Evolutionary conservation across 2,888 invertebrate genomes (phyloP).

Genomic region (Aelia acuminata): DNA sequence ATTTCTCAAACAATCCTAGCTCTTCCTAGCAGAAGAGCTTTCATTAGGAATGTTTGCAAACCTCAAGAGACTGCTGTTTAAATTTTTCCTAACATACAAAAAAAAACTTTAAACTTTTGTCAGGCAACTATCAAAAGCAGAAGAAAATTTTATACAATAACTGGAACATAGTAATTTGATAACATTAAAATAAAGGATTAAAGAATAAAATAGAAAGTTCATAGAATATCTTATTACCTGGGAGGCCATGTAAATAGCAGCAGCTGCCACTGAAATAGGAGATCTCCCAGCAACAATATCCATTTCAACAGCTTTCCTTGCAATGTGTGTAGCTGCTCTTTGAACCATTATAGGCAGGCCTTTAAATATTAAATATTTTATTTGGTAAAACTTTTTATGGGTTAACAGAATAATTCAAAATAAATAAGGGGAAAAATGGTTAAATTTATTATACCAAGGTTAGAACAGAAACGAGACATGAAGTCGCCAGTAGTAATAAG

Average conservation of each 20-base stretch:
- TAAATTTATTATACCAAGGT: slow-evolving; percentile 74
- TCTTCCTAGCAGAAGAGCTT: no score
- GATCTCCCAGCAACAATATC: slow-evolving; percentile 98
- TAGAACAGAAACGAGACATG: slow-evolving; percentile 98
- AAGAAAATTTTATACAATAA: no score
- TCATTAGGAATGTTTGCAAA: no score
- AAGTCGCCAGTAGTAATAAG: slow-evolving; percentile 98
- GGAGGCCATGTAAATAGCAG: slow-evolving; percentile 99
- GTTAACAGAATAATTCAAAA: slow-evolving; percentile 22
- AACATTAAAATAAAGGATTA: neutral
- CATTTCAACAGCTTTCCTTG: slow-evolving; percentile 94
- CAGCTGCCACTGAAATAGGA: slow-evolving; percentile 98
- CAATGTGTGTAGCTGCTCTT: slow-evolving; percentile 95
- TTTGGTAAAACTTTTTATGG: neutral
- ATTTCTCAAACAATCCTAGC: no score
- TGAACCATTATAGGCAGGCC: slow-evolving; percentile 90
- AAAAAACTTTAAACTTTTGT: no score
- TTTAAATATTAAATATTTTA: slow-evolving; percentile 66
- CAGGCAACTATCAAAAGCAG: no score
- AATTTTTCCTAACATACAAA: no score
- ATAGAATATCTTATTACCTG: slow-evolving; percentile 69
- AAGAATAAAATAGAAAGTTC: neutral
- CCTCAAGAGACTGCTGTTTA: no score
- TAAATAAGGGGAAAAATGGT: neutral
- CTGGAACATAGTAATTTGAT: neutral